phyloP scores from a whole-genome alignment of 1,140 invertebrate genomes.

The Zaprionus taronus region DNA sequence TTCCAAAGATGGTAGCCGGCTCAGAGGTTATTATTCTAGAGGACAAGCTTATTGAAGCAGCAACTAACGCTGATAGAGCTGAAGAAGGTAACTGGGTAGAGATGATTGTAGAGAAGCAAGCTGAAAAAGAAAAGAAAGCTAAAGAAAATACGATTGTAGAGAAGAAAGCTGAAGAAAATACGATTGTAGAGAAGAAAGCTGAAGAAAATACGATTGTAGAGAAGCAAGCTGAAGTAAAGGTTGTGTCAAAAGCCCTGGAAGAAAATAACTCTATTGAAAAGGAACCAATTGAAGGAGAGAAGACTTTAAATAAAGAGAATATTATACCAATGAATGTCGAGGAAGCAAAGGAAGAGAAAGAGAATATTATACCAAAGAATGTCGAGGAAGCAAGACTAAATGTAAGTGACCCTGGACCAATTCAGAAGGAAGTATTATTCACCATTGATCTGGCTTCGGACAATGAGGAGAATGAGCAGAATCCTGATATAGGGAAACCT shows the following conservation, averaged over 20 bases:
- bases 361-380: too few species aligned
- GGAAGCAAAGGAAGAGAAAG: neutral
- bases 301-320: neutral
- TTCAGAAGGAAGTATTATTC: neutral
- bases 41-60: neutral
- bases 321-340: neutral
- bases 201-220: neutral
- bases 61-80: neutral
- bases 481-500: neutral
- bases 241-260: neutral
- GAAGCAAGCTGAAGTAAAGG: neutral
- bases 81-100: neutral
- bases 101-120: too few species aligned
- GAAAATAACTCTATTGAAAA: neutral
- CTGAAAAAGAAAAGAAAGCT: neutral
- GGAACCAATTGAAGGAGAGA: neutral
- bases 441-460: neutral
- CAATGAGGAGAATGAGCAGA: neutral
- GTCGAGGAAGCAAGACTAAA: too few species aligned
- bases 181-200: neutral
- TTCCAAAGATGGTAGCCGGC: too few species aligned
- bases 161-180: too few species aligned
- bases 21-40: neutral
- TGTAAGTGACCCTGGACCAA: neutral
- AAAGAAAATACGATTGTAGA: too few species aligned